Evolutionary conservation across 1,140 invertebrate species (phyloP), one percentile per base, ranked within the genome.

Genomic region (Matsumurasca onukii): DNA sequence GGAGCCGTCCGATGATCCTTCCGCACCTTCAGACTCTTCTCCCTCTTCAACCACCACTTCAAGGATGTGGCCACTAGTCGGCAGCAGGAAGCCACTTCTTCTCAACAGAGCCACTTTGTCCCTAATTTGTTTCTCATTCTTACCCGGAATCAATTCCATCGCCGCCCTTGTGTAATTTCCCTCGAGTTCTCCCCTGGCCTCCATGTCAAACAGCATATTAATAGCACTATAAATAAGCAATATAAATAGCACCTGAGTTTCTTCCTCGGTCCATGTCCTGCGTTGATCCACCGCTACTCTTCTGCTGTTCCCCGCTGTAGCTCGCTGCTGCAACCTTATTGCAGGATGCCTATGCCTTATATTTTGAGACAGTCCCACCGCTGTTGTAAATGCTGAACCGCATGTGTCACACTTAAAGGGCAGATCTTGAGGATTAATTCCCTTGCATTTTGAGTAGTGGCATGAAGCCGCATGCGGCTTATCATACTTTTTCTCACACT

Each of bases 61-160:
- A n/a, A 2, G 1, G n/a, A 3, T 20, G n/a, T 15, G 17, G n/a
- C 20, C 22, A 3, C n/a, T 20, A n/a, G 22, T n/a, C 3, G 2
- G 13, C n/a, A 27, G 22, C n/a, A 61, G 2, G 17, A 24, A 3
- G 22, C 57, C 57, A 3, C 31, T 61, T 15, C 31, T 20, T 3
- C 57, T 2, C 15, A 61, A 27, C n/a, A 9, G 13, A 1, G 2
- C 3, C 2, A 61, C 22, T 15, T 31, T 61, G 31, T 61, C 57
- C 31, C 57, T 61, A n/a, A 61, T 29, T 29, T 61, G 57, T 29
- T 61, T 61, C 25, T 25, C 1, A 15, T 20, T 61, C 15, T 24
- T 61, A n/a, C 57, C 57, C 3, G 3, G 57, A 27, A 61, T 25
- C 5, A 24, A 15, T 3, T 1, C 15, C n/a, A 3, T 2, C 57